These are phyloP conservation scores for Dendrocincla fuliginosa DNA, from an alignment of 2,797 vertebrate genomes.

Conservation along the genomic window DNA sequence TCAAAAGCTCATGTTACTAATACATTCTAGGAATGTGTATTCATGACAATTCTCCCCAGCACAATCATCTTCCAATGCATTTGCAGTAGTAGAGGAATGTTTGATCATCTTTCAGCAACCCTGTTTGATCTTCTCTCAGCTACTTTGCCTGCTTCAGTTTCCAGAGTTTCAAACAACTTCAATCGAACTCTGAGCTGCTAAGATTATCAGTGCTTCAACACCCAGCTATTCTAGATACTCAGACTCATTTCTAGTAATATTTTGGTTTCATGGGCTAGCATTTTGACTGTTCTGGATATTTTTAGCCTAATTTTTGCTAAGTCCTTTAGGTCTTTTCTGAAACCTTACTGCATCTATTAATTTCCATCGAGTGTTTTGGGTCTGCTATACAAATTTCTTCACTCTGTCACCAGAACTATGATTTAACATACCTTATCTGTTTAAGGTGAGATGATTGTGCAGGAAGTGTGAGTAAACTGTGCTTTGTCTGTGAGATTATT, in stretches of 20 bases:
- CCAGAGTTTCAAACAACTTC: not conserved
- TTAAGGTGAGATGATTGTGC: not conserved
- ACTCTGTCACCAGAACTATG: not conserved
- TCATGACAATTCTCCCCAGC: not conserved
- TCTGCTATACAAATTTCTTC: not conserved
- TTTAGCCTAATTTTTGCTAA: not conserved
- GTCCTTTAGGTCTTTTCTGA: not conserved
- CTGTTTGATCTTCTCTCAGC: not conserved
- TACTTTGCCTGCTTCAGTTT: not conserved
- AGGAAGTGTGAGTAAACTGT: not conserved
- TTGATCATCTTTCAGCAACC: not conserved
- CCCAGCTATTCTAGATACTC: not conserved
- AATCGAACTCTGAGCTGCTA: not conserved
- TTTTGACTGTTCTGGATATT: not conserved
- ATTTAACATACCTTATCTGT: not conserved
- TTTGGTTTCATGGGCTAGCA: not conserved
- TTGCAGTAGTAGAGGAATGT: not conserved
- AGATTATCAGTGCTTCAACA: not conserved
- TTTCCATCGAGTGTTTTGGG: not conserved
- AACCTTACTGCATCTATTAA: not conserved
- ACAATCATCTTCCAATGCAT: not conserved
- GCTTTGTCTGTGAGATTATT: not conserved
- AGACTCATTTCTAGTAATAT: not conserved
- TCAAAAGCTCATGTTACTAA: not conserved
- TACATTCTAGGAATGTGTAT: not conserved